These are phyloP conservation scores for Bibio marci DNA, from an alignment of 2,888 invertebrate genomes.

Conservation along the genomic window DNA sequence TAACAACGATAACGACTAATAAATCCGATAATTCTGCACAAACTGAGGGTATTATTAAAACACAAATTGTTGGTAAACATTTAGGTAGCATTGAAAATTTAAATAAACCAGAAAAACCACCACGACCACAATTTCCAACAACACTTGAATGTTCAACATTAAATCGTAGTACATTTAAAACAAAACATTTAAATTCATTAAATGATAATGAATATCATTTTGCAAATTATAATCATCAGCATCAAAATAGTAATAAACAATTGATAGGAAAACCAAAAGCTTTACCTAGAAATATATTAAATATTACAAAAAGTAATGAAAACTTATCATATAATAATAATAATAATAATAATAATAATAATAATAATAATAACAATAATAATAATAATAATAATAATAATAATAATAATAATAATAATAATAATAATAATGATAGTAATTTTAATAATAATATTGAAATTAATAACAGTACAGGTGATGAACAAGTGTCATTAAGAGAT, in stretches of 20 bases:
- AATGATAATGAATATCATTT: constrained; percentile 10
- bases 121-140: constrained; percentile 35
- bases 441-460: no score
- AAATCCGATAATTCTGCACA: not conserved
- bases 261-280: constrained; percentile 29
- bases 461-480: no score
- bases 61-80: constrained; percentile 1
- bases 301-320: constrained; percentile 15
- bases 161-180: constrained; percentile 13
- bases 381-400: no score
- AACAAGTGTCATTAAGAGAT: constrained; percentile 13
- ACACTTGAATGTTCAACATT: constrained; percentile 13
- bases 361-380: constrained; percentile 9
- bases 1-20: not conserved
- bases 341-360: constrained; percentile 11
- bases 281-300: constrained; percentile 29
- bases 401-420: no score
- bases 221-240: constrained; percentile 1
- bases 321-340: constrained; percentile 9
- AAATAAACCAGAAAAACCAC: constrained; percentile 41
- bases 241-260: not conserved
- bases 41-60: not conserved
- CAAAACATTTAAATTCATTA: not conserved
- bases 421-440: no score
- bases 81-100: constrained; percentile 3